Evolutionary conservation across 1,140 invertebrate species (phyloP), one percentile per base, ranked within the genome.

Genomic region (Drosophila carrolli): DNA sequence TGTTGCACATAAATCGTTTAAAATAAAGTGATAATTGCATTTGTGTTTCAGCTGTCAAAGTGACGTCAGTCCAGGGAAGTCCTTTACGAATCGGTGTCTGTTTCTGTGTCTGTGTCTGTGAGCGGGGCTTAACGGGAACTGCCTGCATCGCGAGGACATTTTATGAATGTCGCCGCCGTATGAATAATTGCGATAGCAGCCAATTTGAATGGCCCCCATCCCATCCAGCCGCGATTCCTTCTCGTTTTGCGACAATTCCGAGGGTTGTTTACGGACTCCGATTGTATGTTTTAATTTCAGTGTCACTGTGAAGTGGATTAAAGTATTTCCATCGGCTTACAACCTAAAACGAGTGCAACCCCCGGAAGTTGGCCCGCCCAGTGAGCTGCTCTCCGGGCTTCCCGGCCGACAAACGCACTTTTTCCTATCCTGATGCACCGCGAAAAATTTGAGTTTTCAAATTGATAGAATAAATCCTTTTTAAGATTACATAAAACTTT

Each of bases 1-100:
- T 83, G 84, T 77, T 73, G 76, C 84, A 89, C 85, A 89, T 89
- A 89, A 89, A 89, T 89, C 84, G 84, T 89, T 89, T 89, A 89
- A 89, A 89, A 89, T 89, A 89, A 90, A 89, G 84, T 89, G 84
- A 89, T 89, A 89, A 89, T 89, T 89, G 84, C 84, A 89, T 89
- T 89, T 89, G 85, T 89, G 85, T 89, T 89, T 78, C 81, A 89
- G 81, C 84, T 89, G 84, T 89, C 84, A 89, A 84, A 89, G 47
- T 82, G 70, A 89, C 77, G 62, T 77, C 80, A 82, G 78, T 62
- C 57, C 78, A 57, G 59, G 54, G 54, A 40, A 78, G 63, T 67
- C 29, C 27, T 19, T 32, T 51, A 29, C 47, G 6, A 32, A 16
- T 44, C 13, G 50, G 32, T 35, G n/a, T 41, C 40, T 41, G 9